Evolutionary conservation across 2,888 invertebrate species (phyloP).

Genomic region (Holacanthella duospinosa): DNA sequence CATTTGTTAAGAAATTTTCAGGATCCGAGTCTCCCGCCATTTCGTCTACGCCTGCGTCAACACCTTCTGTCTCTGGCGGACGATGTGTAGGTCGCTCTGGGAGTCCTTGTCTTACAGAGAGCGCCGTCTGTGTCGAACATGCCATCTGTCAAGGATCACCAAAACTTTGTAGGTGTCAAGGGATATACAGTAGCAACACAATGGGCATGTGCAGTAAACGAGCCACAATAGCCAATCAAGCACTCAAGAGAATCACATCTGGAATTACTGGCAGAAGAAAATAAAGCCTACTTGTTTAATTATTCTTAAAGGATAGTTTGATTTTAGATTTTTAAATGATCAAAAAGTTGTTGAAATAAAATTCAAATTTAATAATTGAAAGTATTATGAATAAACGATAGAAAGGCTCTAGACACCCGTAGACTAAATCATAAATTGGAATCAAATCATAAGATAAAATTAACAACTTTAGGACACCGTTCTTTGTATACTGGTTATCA

Average conservation of each 20-base stretch:
- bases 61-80: constrained; percentile 9
- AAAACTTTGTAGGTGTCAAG: constrained; percentile 25
- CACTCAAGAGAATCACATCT: constrained; percentile 14
- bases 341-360: no score
- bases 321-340: no score
- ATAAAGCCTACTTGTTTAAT: no score
- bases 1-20: not conserved
- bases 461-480: no score
- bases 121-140: constrained; percentile 25
- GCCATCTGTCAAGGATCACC: constrained; percentile 23
- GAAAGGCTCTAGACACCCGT: no score
- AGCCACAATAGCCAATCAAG: constrained; percentile 22
- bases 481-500: no score
- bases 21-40: constrained; percentile 7
- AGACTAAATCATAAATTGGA: no score
- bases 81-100: constrained; percentile 27
- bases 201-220: constrained; percentile 24
- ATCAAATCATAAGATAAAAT: no score
- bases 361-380: no score
- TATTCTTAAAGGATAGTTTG: no score
- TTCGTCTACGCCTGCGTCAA: constrained; percentile 4
- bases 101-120: constrained; percentile 25
- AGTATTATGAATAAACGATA: no score
- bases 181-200: constrained; percentile 23
- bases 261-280: not conserved